Evolutionary conservation across 2,888 invertebrate species (phyloP), one percentile per base, ranked within the genome.

Genomic region (Epinotia bilunana): DNA sequence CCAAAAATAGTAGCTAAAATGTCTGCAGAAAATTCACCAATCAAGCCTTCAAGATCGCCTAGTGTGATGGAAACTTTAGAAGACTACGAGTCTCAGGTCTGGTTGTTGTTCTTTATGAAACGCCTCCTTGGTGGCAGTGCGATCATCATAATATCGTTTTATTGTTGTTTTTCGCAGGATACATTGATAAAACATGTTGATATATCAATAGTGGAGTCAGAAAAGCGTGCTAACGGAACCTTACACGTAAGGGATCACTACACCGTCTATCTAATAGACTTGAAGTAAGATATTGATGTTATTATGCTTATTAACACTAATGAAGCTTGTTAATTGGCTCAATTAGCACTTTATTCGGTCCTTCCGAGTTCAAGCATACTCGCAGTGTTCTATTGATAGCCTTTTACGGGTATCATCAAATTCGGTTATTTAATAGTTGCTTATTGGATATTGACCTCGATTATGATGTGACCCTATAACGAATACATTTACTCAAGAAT

Each of bases 221-320:
- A 97, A 86, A 97, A 97, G 86, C 94, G 97, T 76, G 96, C 96
- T 63, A 97, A 96, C 87, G 96, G 96, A 60, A 95, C 97, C 12
- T 89, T 97, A 67, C 97, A 97, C 88, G 94, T 97, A 72, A 93
- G 96, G 83, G 97, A 97, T 86, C 96, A 96, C 91, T 97, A 96
- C 86, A 97, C 96, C 0, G 97, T 97, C 57, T 97, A 97, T 91
- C 94, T 97, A 86, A 96, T 97, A 84, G 97, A 97, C 94, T 95
- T 96, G 77, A 97, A 96, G 97, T 97, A 93, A 95, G 95, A 85
- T 74, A 55, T 79, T 80, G 83, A 80, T 80, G 83, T 86, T 87
- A 86, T 88, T 88, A 84, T 82, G 78, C 72, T 82, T 77, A 84
- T 86, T 88, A 86, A 83, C 77, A 76, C 76, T 74, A 81, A 77